Conservation (phyloP, 1,140 invertebrate genomes). For the Cyrtorhinus lividipennis region DNA sequence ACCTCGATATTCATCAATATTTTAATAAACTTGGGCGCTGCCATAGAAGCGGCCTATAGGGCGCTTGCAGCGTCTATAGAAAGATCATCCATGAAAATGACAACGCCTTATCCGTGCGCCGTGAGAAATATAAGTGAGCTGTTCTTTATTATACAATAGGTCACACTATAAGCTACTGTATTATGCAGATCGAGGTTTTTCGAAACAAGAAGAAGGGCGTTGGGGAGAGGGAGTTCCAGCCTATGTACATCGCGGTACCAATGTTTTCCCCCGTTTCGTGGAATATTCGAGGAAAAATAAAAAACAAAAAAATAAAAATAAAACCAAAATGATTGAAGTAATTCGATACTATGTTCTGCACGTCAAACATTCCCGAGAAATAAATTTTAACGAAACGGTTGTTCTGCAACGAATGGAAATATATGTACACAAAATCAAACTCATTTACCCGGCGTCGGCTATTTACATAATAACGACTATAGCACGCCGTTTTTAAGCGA, state of each 20-base stretch:
- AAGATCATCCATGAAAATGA: background rate
- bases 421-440: conserved; percentile 20
- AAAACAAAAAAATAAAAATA: conserved; percentile 18
- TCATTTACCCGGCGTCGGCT: conserved; percentile 15
- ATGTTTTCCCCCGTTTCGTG: conserved; percentile 6
- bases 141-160: conserved; percentile 18
- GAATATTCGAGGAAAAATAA: conserved; percentile 13
- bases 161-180: conserved; percentile 22
- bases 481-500: conserved; percentile 9
- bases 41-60: background rate
- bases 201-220: conserved; percentile 6
- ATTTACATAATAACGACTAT: conserved; percentile 12
- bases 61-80: background rate
- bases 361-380: conserved; percentile 20
- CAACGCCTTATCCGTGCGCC: no score
- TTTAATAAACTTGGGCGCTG: background rate
- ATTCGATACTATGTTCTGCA: conserved; percentile 4
- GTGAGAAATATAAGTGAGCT: conserved; percentile 14
- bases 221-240: background rate
- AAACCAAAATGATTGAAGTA: no score
- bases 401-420: conserved; percentile 12
- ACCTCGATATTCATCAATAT: no score
- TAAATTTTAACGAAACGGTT: conserved; percentile 19
- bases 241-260: conserved; percentile 12
- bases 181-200: background rate